Conservation (phyloP, 2,888 invertebrate genomes). For the Seira ritae region DNA sequence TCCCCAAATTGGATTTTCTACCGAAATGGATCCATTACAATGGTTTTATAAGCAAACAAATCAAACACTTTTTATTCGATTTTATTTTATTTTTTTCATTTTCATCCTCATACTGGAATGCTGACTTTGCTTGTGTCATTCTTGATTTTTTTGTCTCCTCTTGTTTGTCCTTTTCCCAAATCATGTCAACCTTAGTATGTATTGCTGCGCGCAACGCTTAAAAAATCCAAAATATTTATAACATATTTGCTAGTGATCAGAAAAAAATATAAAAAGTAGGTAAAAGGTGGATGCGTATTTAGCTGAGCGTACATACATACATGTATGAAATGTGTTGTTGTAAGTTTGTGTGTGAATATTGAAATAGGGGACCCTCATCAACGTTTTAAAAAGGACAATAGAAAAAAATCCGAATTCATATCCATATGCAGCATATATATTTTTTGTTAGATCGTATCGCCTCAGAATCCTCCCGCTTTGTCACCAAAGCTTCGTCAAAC, state of each 20-base stretch:
- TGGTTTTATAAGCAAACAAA: neutral
- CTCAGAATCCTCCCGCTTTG: slow-evolving; percentile 9
- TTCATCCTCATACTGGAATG: neutral
- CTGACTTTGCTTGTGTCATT: neutral
- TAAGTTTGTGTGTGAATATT: slow-evolving; percentile 5
- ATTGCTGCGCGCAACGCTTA: neutral
- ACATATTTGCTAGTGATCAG: neutral
- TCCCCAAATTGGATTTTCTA: slow-evolving; percentile 28
- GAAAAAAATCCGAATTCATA: neutral
- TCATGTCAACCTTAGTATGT: neutral
- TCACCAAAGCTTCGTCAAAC: neutral
- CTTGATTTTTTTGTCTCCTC: neutral
- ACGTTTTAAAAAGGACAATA: neutral
- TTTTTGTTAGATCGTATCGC: slow-evolving; percentile 11
- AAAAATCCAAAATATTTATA: neutral
- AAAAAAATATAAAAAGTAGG: slow-evolving; percentile 22
- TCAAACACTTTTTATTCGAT: slow-evolving; percentile 2
- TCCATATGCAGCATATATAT: neutral
- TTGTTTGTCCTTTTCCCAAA: neutral
- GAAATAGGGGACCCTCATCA: slow-evolving; percentile 48
- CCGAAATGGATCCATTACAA: neutral
- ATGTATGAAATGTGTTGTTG: neutral
- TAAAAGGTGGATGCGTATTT: slow-evolving; percentile 16
- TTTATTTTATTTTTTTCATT: neutral
- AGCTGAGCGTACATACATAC: neutral